Conservation (phyloP, 2,113 vertebrate genomes). For the Ploceus nigricollis region DNA sequence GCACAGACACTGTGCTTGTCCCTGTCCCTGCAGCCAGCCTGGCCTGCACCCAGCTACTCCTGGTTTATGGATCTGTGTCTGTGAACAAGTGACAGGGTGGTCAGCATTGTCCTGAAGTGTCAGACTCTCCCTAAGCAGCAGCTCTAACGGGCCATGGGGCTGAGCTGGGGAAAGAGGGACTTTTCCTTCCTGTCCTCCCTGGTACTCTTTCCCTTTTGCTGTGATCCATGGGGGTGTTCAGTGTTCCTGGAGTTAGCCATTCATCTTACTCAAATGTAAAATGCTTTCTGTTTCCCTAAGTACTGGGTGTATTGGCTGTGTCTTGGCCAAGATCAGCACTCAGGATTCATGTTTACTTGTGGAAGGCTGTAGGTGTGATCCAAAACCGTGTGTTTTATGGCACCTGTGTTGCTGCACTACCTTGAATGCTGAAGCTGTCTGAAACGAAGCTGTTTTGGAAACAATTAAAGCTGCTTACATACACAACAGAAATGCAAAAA, state of each 20-base stretch:
- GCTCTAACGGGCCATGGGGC: fast-evolving
- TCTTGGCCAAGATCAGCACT: background rate
- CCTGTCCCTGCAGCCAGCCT: background rate
- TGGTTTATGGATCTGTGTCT: background rate
- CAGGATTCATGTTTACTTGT: background rate
- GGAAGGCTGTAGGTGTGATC: background rate
- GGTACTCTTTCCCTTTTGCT: background rate
- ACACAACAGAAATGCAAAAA: background rate
- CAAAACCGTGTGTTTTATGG: background rate
- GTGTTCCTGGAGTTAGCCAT: background rate
- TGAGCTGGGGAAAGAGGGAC: background rate
- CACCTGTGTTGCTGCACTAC: background rate
- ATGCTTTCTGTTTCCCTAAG: background rate
- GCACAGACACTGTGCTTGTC: fast-evolving
- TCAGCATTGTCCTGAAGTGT: background rate
- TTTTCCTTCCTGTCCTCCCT: background rate
- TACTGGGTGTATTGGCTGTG: background rate
- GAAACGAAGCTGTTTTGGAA: background rate
- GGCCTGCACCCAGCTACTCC: fast-evolving
- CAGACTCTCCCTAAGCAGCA: background rate
- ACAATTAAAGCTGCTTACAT: background rate
- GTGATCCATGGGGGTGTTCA: background rate
- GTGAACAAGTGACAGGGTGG: background rate
- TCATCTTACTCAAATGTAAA: background rate
- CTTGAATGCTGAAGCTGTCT: background rate